Base-by-base conservation (phyloP, 2,113 vertebrate species). In the Coptodon rendalli region DNA sequence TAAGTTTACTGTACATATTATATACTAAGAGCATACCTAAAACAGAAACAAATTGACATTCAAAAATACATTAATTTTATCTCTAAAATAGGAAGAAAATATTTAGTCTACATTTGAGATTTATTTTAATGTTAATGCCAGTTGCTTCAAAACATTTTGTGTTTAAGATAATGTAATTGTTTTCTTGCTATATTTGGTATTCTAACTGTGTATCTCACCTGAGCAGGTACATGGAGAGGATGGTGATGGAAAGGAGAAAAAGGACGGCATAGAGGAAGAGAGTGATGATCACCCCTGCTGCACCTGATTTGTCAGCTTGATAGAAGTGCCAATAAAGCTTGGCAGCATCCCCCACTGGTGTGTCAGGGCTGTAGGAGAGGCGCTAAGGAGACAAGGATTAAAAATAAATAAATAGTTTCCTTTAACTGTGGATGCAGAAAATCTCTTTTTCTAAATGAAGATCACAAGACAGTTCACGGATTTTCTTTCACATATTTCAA, bases 301-400 rank as follows among this genome's bases (percentile, higher is more conserved):
- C 83, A 13, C 97, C 97, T 1, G 97, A 97, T 81, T 96, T 95
- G 17, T 95, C 95, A 8, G 83, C 94, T 89, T 96, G 95, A 80
- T 95, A 87, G 87, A 99, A 99, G 78, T 96, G 95, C 98, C 98
- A 98, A 92, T 98, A 98, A 31, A 99, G 97, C 82, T 99, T 99
- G 24, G 97, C 97, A 48, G 97, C 97, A 16, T 99, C 99, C 8
- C 97, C 98, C 63, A 97, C 94, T 10, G 98, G 97, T 54, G 92
- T 90, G 9, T 98, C 97, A 8, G 94, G 92, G n/a, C 92, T 96
- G 89, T 96, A 96, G 38, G 92, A 83, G 78, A 99, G 95, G 83
- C 90, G 90, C 98, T 99, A 94, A 61, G 66, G 79, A 31, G 12
- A 89, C 81, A 88, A 13, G 54, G 43, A 61, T 52, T 63, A 19